Conservation (phyloP, 2,113 vertebrate species). For the Speoplatyrhinus poulsoni region DNA sequence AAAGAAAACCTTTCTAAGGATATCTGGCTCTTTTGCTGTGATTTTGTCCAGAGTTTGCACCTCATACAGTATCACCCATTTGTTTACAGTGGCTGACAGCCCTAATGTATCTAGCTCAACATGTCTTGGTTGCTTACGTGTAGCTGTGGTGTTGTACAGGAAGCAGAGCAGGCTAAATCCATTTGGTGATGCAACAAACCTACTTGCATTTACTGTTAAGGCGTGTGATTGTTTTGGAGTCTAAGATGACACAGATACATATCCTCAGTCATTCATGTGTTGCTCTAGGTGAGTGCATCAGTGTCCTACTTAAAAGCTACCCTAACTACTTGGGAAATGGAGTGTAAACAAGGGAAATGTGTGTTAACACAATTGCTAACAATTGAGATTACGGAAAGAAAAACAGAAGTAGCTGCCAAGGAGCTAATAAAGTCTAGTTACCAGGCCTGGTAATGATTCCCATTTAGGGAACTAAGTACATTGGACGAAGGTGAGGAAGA, state of each 20-base stretch:
- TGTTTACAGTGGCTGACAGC: conserved; percentile 28
- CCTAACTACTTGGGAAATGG: conserved; percentile 14
- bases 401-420: conserved; percentile 38
- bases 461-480: conserved; percentile 24
- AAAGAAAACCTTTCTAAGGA: background rate
- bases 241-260: conserved; percentile 13
- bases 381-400: conserved; percentile 23
- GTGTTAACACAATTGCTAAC: conserved; percentile 12
- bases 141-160: background rate
- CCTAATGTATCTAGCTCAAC: conserved; percentile 26
- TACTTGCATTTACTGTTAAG: background rate
- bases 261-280: background rate
- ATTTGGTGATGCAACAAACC: background rate
- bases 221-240: background rate
- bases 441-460: conserved; percentile 25
- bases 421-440: conserved; percentile 11
- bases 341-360: conserved; percentile 36
- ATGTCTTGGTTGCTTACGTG: background rate
- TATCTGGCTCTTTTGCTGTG: conserved; percentile 2
- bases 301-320: background rate
- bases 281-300: conserved; percentile 8
- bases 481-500: conserved; percentile 28
- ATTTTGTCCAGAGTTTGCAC: conserved; percentile 17
- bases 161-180: background rate
- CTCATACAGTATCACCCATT: background rate